These are phyloP conservation scores for Oncorhynchus masou DNA, from an alignment of 2,113 vertebrate genomes.

Conservation along the genomic window DNA sequence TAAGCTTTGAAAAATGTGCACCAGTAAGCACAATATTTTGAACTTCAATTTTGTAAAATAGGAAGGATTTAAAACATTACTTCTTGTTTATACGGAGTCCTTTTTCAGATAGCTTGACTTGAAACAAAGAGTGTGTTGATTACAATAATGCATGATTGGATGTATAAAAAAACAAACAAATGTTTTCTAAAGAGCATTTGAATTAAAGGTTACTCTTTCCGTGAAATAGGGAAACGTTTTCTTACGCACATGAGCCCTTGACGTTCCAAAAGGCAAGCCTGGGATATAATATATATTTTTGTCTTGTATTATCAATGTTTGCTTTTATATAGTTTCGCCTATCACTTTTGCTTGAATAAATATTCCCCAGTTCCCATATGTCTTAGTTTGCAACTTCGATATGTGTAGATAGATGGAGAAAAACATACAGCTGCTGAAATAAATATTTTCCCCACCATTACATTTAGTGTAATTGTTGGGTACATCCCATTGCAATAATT, in stretches of 20 bases:
- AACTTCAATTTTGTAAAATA: neutral
- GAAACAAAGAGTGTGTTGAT: neutral
- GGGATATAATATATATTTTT: neutral
- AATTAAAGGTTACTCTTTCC: neutral
- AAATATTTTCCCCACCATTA: too few species aligned
- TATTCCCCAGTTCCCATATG: neutral
- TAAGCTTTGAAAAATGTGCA: neutral
- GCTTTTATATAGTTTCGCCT: neutral
- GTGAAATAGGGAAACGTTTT: neutral
- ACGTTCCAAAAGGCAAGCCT: neutral
- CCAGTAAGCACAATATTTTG: slow-evolving; percentile 1
- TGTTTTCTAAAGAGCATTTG: neutral
- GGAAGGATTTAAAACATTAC: neutral
- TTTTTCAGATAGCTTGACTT: neutral
- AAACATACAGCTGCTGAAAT: too few species aligned
- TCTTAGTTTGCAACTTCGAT: too few species aligned
- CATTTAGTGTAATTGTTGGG: too few species aligned
- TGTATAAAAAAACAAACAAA: neutral
- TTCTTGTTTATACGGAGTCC: neutral
- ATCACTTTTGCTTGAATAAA: neutral
- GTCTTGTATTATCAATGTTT: neutral
- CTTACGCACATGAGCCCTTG: neutral
- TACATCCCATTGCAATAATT: too few species aligned
- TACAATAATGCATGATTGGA: neutral
- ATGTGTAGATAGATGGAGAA: too few species aligned